These are phyloP conservation scores for Setipinna tenuifilis DNA, from an alignment of 2,797 vertebrate genomes.

Conservation along the genomic window DNA sequence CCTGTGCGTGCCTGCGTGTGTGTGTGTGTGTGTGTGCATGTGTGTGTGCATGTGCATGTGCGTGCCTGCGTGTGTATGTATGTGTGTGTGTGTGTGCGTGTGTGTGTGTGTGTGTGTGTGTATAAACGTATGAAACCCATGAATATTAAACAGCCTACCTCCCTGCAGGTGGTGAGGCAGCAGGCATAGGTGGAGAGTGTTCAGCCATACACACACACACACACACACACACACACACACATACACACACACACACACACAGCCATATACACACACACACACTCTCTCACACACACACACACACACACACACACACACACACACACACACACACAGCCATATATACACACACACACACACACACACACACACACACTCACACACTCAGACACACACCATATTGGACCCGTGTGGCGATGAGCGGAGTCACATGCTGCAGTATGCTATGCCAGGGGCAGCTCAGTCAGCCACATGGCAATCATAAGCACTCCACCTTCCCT, in stretches of 20 bases:
- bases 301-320: background rate
- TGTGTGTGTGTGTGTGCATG: background rate
- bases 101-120: background rate
- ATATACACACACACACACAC: too few species aligned
- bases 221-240: too few species aligned
- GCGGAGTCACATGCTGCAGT: background rate
- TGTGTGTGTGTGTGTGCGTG: constrained; percentile 17
- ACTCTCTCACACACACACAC: constrained; percentile 25
- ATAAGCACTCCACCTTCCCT: background rate
- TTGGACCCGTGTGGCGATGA: background rate
- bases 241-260: too few species aligned
- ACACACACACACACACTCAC: too few species aligned
- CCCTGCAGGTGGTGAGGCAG: background rate
- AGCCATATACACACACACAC: background rate
- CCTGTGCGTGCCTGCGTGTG: background rate
- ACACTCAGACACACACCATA: too few species aligned
- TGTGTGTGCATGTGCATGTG: constrained; percentile 6
- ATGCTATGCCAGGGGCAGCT: too few species aligned
- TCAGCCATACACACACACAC: background rate
- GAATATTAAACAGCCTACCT: background rate
- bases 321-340: too few species aligned
- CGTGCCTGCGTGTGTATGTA: constrained; percentile 24
- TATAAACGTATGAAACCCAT: background rate
- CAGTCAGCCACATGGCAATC: background rate
- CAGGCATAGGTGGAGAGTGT: background rate